Evolutionary conservation across 2,113 vertebrate genomes (phyloP).

Genomic region (Thamnaconus septentrionalis): DNA sequence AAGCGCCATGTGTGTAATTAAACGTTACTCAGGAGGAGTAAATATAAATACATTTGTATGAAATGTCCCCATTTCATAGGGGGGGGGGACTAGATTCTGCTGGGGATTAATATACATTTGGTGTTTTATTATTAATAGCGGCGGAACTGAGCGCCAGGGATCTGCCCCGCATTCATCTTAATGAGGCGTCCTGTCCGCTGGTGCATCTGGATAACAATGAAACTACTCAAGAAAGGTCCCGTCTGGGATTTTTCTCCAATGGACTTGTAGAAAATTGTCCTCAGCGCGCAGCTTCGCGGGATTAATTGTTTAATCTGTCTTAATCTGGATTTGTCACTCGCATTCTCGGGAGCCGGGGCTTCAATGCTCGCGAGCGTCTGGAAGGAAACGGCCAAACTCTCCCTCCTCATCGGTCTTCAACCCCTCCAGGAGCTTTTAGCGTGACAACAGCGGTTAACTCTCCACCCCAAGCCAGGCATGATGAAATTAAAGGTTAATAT

Average conservation of each 20-base stretch:
- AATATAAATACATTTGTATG: too few relatives aligned
- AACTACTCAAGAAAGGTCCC: background rate
- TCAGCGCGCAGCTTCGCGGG: background rate
- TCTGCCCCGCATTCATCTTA: background rate
- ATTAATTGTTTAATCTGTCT: background rate
- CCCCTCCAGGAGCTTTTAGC: constrained; percentile 23
- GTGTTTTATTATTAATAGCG: background rate
- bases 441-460: constrained; percentile 36
- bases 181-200: background rate
- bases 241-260: background rate
- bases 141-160: background rate
- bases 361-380: background rate
- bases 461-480: constrained; percentile 16
- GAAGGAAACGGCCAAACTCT: background rate
- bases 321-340: background rate
- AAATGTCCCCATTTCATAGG: too few relatives aligned
- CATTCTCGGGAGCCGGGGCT: background rate
- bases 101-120: background rate
- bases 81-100: background rate
- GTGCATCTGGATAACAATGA: background rate
- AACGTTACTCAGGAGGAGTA: too few relatives aligned
- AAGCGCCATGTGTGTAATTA: too few relatives aligned
- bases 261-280: background rate
- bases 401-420: background rate
- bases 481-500: constrained; percentile 45